Percentiles rank a stretch among this genome's conserved stretches.
Evolutionary conservation across 2,113 vertebrate species (phyloP).

Genomic region (Cryptoleucopteryx plumbea): DNA sequence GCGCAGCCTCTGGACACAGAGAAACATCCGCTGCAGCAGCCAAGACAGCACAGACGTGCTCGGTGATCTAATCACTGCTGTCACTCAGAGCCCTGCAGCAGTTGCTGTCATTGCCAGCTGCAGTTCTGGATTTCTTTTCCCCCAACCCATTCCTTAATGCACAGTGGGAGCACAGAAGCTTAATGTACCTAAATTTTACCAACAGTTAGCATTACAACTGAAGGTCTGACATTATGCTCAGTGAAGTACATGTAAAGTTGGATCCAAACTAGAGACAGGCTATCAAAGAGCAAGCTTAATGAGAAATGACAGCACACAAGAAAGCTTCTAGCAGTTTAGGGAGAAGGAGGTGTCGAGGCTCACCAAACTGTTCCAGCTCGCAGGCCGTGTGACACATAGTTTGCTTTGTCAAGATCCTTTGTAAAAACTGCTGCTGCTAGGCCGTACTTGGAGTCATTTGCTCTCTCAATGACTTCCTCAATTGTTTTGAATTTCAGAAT

Average conservation of each 20-base stretch:
- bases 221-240: neutral
- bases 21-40: neutral
- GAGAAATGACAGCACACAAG: neutral
- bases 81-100: neutral
- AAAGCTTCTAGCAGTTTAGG: neutral
- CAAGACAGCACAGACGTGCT: neutral
- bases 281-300: rapidly evolving
- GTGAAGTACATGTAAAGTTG: rapidly evolving
- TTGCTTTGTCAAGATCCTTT: conserved; percentile 88
- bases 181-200: neutral
- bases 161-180: neutral
- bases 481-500: conserved; percentile 91
- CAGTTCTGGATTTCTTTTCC: neutral
- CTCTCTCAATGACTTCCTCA: conserved; percentile 90
- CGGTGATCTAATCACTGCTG: neutral
- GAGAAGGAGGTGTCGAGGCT: neutral
- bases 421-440: conserved; percentile 93
- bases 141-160: neutral
- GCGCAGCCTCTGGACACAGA: neutral
- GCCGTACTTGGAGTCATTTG: conserved; percentile 87
- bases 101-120: neutral
- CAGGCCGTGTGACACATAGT: conserved; percentile 84
- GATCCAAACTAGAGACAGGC: neutral
- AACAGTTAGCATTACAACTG: rapidly evolving
- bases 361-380: conserved; percentile 94